Base-by-base conservation (phyloP, 2,113 vertebrate species). In the Hemibagrus wyckioides region DNA sequence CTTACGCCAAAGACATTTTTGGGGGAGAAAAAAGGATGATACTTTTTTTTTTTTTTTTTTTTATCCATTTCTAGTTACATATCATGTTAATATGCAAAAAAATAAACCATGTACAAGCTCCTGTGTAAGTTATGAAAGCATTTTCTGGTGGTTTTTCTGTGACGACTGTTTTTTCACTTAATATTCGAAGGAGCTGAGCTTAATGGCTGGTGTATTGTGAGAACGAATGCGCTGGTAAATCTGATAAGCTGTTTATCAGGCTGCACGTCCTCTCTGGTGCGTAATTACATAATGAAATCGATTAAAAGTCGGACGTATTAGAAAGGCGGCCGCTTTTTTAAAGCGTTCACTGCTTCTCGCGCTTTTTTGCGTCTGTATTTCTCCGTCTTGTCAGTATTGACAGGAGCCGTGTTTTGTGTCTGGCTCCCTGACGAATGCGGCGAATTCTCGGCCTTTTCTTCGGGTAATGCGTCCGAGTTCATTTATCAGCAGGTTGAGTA, bases 401-500 rank as follows among this genome's bases (percentile, higher is more conserved):
- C 80, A 77, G 76, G 36, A 75, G 56, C 36, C 41, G 56, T 85
- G 75, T 85, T 85, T 71, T 83, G 77, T 84, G 44, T 82, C 21
- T 28, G n/a, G 80, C 41, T 54, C 44, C 56, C 69, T 54, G 76
- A 75, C 33, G 39, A 76, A 83, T 50, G 54, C 9, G 41, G 63
- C 61, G n/a, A 52, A 19, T 80, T 76, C 73, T 80, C 14, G 3
- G 52, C 57, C 52, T 36, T 80, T 80, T 75, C 87, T 88, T 88
- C 80, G 36, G n/a, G 44, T 76, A 54, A 41, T 30, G 28, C 17
- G 36, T 30, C 52, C 73, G 54, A 57, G 65, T 87, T 84, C 88
- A 82, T 87, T 89, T 85, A 85, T 86, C 85, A 82, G 19, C 77
- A 59, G 71, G 73, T 84, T 88, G 89, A 88, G 83, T 89, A 82